A percentile compares a stretch with the other conserved stretches of the same genome.
phyloP scores from a whole-genome alignment of 2,113 vertebrate species.

The Nanorana parkeri region DNA sequence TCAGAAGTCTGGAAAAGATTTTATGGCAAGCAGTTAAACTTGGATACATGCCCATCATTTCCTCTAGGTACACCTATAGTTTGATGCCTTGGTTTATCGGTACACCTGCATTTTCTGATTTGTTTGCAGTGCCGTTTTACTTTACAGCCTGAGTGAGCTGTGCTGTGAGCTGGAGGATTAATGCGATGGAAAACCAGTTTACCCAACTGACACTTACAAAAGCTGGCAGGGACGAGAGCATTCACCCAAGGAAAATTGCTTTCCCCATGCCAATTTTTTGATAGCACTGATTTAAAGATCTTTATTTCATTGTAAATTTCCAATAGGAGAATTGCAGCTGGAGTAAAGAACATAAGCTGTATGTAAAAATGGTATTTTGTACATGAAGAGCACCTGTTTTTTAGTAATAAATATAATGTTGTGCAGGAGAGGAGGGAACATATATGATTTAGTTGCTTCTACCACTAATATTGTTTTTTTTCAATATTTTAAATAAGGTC shows the following conservation, averaged over 20 bases:
- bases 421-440: no score
- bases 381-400: no score
- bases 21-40: slow-evolving; percentile 2
- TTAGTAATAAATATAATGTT: no score
- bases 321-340: not conserved
- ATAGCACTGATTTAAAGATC: not conserved
- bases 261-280: slow-evolving; percentile 25
- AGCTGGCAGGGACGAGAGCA: slow-evolving; percentile 10
- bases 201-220: slow-evolving; percentile 2
- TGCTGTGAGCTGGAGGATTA: slow-evolving; percentile 18
- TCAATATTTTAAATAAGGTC: no score
- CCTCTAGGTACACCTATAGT: not conserved
- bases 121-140: not conserved
- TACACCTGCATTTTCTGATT: slow-evolving; percentile 3
- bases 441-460: no score
- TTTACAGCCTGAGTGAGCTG: slow-evolving; percentile 13
- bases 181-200: slow-evolving; percentile 34
- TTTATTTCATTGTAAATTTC: not conserved
- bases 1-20: not conserved
- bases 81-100: slow-evolving; percentile 3
- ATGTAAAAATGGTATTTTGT: not conserved
- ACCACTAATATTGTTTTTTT: no score
- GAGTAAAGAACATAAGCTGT: not conserved
- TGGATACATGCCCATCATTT: not conserved
- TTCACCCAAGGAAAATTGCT: slow-evolving; percentile 19